Conservation (phyloP, 2,888 invertebrate genomes). For the Metopia argyrocephala region DNA sequence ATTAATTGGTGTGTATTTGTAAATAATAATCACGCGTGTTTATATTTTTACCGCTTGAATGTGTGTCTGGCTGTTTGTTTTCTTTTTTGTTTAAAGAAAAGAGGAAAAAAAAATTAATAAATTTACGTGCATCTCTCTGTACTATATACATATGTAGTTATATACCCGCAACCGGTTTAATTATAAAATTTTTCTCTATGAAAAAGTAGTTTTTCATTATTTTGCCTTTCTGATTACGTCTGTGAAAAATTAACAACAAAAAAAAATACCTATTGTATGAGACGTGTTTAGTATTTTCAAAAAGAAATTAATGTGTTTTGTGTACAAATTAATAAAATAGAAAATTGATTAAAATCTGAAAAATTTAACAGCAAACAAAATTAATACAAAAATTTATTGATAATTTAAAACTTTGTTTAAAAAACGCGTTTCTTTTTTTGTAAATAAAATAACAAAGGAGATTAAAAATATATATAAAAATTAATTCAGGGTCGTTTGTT, state of each 20-base stretch:
- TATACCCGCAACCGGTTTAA: slow-evolving; percentile 46
- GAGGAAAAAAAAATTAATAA: slow-evolving; percentile 6
- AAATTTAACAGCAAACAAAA: not conserved
- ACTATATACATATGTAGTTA: slow-evolving; percentile 31
- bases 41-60: slow-evolving; percentile 17
- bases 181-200: slow-evolving; percentile 18
- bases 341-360: slow-evolving; percentile 1
- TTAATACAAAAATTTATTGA: not conserved
- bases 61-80: slow-evolving; percentile 13
- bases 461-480: no score
- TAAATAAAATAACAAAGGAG: no score
- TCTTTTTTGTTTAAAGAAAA: not conserved
- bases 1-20: no score
- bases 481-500: slow-evolving; percentile 63
- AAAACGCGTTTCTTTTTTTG: slow-evolving; percentile 12
- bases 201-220: slow-evolving; percentile 17
- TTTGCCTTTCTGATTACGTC: not conserved
- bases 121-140: slow-evolving; percentile 21
- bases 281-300: not conserved
- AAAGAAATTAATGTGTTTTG: not conserved
- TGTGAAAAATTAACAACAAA: not conserved
- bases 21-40: slow-evolving; percentile 51
- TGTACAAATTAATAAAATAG: not conserved
- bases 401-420: not conserved
- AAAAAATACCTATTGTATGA: not conserved